Evolutionary conservation across 2,113 vertebrate genomes (phyloP).

Genomic region (Sylvilagus bachmani): DNA sequence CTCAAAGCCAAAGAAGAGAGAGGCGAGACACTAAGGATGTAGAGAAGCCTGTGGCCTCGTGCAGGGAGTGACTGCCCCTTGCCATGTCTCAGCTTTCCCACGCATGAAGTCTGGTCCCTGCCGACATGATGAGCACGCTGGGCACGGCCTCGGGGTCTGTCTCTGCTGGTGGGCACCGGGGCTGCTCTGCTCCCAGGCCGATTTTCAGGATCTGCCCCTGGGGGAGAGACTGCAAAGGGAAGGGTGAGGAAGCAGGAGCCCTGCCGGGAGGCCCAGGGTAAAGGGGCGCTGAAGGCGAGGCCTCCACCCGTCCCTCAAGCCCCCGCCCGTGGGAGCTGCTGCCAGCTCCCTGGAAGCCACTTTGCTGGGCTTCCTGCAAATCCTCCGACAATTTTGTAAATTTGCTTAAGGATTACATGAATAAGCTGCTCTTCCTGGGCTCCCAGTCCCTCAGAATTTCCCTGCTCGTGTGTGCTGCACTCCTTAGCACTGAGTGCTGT

Average conservation of each 20-base stretch:
- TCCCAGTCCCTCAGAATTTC: background rate
- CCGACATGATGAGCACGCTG: background rate
- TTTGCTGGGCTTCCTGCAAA: constrained; percentile 68
- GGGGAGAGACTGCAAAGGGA: background rate
- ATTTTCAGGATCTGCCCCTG: background rate
- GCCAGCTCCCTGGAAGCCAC: constrained; percentile 1
- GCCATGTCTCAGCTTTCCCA: background rate
- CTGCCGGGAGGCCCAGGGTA: background rate
- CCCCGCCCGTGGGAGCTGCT: background rate
- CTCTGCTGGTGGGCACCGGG: background rate
- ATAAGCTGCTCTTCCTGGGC: constrained; percentile 59
- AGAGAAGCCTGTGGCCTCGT: background rate
- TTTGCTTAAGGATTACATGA: constrained; percentile 83
- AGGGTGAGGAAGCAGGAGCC: background rate
- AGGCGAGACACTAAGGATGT: too few relatives aligned
- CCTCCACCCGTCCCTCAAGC: background rate
- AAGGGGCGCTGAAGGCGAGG: background rate
- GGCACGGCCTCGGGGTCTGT: background rate
- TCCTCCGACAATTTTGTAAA: constrained; percentile 74
- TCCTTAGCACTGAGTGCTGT: background rate
- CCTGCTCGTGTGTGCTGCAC: fast-evolving
- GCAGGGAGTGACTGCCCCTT: background rate
- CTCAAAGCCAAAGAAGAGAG: background rate
- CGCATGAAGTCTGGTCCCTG: background rate
- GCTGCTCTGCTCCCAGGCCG: background rate